Evolutionary conservation across 1,140 invertebrate genomes (phyloP), one percentile per base, ranked within the genome.

Genomic region (Achatina immaculata): DNA sequence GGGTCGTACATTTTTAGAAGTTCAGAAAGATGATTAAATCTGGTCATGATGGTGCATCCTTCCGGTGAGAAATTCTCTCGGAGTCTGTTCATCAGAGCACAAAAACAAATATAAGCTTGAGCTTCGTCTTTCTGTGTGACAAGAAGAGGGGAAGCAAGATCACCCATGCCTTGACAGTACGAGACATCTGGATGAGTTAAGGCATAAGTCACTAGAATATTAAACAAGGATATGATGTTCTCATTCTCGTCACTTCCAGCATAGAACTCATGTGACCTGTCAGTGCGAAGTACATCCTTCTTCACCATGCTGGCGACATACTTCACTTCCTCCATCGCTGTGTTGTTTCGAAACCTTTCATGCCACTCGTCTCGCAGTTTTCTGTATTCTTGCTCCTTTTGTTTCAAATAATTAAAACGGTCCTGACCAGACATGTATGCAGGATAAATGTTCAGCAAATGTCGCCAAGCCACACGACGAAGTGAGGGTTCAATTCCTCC

Each of bases 151-250:
- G 97, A 98, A 0, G 97, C 97, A 38, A 99, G 92, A 90, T 99
- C 98, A 83, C 96, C 98, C 98, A 99, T 99, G 66, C 97, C 97
- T 92, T 99, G 97, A 90, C 97, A 99, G 89, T 99, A 99, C 83
- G 96, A 97, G 2, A 98, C 96, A 82, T 95, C 95, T 0, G 97
- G 97, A 92, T 99, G 97, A 91, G 98, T 97, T 38, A 99, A 91
- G 21, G 97, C 96, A 91, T 97, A 98, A 89, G 98, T 99, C 51
- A 97, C 98, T 28, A 99, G 92, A 89, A 99, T 97, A 89, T 99
- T 97, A 88, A 98, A 98, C 11, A 99, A 93, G 65, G 95, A 95
- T 24, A 95, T 95, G 65, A 98, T 96, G 89, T 99, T 99, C 91
- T 96, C 95, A 81, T 98, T 99, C 91, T 98, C 97, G 91, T 98